Base-by-base conservation (phyloP, 2,888 invertebrate genomes). In the Apotomis turbidana region DNA sequence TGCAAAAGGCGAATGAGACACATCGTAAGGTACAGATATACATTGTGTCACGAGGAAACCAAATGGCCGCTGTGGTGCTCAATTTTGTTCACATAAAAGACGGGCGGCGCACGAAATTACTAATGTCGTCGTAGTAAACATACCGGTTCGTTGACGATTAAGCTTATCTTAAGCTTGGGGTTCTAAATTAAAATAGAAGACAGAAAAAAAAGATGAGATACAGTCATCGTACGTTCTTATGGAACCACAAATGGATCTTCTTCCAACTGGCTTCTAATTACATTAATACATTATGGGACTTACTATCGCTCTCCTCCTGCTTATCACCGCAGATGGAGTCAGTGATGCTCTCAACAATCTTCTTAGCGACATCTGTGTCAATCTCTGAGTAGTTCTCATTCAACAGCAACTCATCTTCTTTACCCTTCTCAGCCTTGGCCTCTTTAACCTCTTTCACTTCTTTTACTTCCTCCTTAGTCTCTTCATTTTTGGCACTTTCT, bases 341-440 rank as follows among this genome's bases (percentile, higher is more conserved):
- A 0, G 97, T 97, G 64, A 98, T 96, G 79, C 97, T 97, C 85
- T 98, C 98, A 2, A 98, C 97, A 76, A 98, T 97, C 90, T 98
- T 98, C 88, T 98, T 98, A 4, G 97, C 98, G 78, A 97, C 97
- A 80, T 97, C 97, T 5, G 97, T 96, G 81, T 96, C 96, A 74
- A 96, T 93, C 75, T 94, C 93, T 9, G 93, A 90, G 78, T 93
- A 93, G 77, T 89, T 91, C 73, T 93, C 93, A 79, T 90, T 90
- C 68, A 92, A 78, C 70, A 93, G 78, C 72, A 91, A 78, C 57
- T 93, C 92, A 10, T 89, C 88, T 36, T 85, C 88, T 76, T 87
- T 88, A 61, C 77, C 78, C 72, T 87, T 86, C 9, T 85, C 86
- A 10, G 51, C 69, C 74, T 80, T 82, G 1, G 12, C 82, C 69